A percentile compares a stretch with the other conserved stretches of the same genome.
Evolutionary conservation across 2,888 invertebrate species (phyloP).

Genomic region (Meteorus cinctellus): DNA sequence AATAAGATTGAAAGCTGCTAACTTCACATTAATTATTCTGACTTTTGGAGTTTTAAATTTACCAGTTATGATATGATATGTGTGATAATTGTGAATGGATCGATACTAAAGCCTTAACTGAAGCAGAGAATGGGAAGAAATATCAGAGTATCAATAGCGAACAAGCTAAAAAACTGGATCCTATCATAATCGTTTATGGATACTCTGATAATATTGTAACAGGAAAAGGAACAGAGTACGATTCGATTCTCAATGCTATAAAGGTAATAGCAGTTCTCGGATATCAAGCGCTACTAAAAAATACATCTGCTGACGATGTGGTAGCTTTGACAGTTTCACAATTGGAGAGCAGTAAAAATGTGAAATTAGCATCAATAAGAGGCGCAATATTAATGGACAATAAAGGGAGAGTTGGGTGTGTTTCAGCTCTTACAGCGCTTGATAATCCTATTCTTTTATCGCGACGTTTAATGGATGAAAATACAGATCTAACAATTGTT

Average conservation of each 20-base stretch:
- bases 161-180: constrained; percentile 46
- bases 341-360: constrained; percentile 52
- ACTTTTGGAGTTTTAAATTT: constrained; percentile 3
- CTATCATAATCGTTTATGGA: constrained; percentile 59
- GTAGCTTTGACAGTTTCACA: constrained; percentile 56
- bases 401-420: constrained; percentile 52
- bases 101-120: constrained; percentile 41
- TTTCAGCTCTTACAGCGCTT: constrained; percentile 56
- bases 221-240: constrained; percentile 31
- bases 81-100: constrained; percentile 65
- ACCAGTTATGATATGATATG: constrained; percentile 47
- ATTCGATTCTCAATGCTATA: constrained; percentile 48
- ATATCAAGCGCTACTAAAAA: constrained; percentile 55
- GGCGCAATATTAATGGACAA: constrained; percentile 58
- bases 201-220: constrained; percentile 48
- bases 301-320: constrained; percentile 52
- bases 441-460: constrained; percentile 60
- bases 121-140: not conserved
- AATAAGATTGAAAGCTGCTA: not conserved
- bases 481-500: constrained; percentile 57
- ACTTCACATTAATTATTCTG: not conserved
- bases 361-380: constrained; percentile 50
- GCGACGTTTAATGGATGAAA: constrained; percentile 56
- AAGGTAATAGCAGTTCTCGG: constrained; percentile 56
- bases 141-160: not conserved